Evolutionary conservation across 2,888 invertebrate species (phyloP).

Genomic region (Epinotia brunnichana): DNA sequence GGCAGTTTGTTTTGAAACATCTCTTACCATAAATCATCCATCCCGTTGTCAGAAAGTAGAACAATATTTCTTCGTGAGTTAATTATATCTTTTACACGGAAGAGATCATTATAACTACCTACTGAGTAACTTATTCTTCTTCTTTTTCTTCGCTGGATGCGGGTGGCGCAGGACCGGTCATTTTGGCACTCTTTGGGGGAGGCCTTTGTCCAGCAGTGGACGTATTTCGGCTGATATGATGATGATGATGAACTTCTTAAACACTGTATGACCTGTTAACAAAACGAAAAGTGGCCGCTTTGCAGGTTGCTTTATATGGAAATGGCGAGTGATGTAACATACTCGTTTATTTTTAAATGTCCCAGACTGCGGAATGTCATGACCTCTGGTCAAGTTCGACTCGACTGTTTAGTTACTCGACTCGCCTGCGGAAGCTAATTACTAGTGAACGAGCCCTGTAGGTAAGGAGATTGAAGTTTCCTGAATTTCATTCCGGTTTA

Average conservation of each 20-base stretch:
- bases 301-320: slow-evolving; percentile 48
- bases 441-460: slow-evolving; percentile 1
- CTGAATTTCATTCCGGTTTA: neutral
- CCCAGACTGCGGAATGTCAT: slow-evolving; percentile 33
- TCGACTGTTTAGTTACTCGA: slow-evolving; percentile 11
- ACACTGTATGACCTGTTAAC: neutral
- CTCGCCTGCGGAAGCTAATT: slow-evolving; percentile 10
- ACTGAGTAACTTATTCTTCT: no score
- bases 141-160: no score
- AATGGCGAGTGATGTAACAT: slow-evolving; percentile 51
- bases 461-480: neutral
- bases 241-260: no score
- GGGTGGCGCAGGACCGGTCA: no score
- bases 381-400: slow-evolving; percentile 40
- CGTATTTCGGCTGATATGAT: no score
- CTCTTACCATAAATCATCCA: neutral
- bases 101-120: neutral
- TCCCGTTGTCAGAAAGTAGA: neutral
- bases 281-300: slow-evolving; percentile 18
- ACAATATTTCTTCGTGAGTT: no score
- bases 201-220: no score
- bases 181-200: no score
- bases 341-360: slow-evolving; percentile 45
- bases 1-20: neutral
- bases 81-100: neutral